phyloP scores from a whole-genome alignment of 2,113 vertebrate genomes.

The Morone saxatilis region DNA sequence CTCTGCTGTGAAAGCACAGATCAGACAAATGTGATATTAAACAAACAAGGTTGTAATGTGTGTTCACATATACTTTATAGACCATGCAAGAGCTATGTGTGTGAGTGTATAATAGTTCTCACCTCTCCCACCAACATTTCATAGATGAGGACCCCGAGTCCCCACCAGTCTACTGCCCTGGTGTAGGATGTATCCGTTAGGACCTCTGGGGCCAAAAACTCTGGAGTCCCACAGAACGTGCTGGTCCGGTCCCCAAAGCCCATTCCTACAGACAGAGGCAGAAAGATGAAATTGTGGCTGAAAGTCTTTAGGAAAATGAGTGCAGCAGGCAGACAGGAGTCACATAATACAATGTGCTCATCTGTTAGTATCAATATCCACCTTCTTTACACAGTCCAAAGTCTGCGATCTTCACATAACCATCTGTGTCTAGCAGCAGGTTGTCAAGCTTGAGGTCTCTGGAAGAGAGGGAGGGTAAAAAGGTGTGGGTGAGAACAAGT shows the following conservation, averaged over 20 bases:
- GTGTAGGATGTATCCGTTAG: slow-evolving; percentile 97
- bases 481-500: background rate
- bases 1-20: too few species aligned
- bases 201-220: slow-evolving; percentile 98
- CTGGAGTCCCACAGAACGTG: slow-evolving; percentile 98
- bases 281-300: background rate
- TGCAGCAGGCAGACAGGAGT: background rate
- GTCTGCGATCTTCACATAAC: slow-evolving; percentile 99
- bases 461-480: slow-evolving; percentile 30
- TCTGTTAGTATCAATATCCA: slow-evolving; percentile 56
- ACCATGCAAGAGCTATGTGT: background rate
- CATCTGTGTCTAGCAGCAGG: slow-evolving; percentile 95
- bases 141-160: slow-evolving; percentile 90
- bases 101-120: slow-evolving; percentile 67
- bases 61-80: background rate
- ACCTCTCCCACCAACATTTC: slow-evolving; percentile 95
- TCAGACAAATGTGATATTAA: background rate
- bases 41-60: background rate
- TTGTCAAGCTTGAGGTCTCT: slow-evolving; percentile 99
- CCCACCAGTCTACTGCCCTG: slow-evolving; percentile 93
- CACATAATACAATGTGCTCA: background rate
- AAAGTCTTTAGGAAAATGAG: background rate
- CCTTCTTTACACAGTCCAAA: slow-evolving; percentile 99
- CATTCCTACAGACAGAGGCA: slow-evolving; percentile 88
- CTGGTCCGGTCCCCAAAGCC: slow-evolving; percentile 96